phyloP scores from a whole-genome alignment of 2,888 invertebrate genomes.

The Nomada goodeniana region DNA sequence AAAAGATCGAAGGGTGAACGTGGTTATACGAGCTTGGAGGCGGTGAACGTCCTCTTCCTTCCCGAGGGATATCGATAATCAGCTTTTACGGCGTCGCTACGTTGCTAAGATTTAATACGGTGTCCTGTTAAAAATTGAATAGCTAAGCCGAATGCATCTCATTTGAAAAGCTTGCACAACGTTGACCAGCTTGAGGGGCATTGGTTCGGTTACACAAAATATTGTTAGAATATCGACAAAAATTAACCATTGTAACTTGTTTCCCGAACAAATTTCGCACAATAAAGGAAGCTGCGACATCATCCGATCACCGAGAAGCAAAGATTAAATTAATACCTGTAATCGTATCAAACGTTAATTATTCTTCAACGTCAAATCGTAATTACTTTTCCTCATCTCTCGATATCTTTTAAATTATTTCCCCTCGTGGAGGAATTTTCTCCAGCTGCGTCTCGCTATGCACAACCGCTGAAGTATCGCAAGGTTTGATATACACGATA shows the following conservation, averaged over 20 bases:
- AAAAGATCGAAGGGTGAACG: constrained; percentile 51
- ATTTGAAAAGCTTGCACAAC: background rate
- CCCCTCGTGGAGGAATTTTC: constrained; percentile 4
- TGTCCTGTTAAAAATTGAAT: constrained; percentile 41
- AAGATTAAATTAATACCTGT: too few species aligned
- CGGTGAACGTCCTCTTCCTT: constrained; percentile 47
- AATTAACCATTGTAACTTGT: too few species aligned
- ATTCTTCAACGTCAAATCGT: background rate
- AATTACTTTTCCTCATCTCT: background rate
- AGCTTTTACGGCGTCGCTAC: constrained; percentile 17
- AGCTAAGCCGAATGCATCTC: background rate
- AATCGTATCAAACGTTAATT: constrained; percentile 5
- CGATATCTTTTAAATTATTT: background rate
- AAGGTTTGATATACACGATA: constrained; percentile 3
- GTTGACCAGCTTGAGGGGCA: background rate
- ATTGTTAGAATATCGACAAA: background rate
- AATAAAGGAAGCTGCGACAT: too few species aligned
- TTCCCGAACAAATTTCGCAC: too few species aligned
- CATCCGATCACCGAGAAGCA: too few species aligned
- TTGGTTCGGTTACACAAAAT: background rate
- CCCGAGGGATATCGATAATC: constrained; percentile 45
- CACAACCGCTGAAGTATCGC: background rate
- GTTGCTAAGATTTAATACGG: constrained; percentile 37
- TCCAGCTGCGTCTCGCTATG: background rate
- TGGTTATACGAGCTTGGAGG: constrained; percentile 48